Evolutionary conservation across 2,888 invertebrate genomes (phyloP), one percentile per base, ranked within the genome.

Genomic region (Eupithecia subumbrata): DNA sequence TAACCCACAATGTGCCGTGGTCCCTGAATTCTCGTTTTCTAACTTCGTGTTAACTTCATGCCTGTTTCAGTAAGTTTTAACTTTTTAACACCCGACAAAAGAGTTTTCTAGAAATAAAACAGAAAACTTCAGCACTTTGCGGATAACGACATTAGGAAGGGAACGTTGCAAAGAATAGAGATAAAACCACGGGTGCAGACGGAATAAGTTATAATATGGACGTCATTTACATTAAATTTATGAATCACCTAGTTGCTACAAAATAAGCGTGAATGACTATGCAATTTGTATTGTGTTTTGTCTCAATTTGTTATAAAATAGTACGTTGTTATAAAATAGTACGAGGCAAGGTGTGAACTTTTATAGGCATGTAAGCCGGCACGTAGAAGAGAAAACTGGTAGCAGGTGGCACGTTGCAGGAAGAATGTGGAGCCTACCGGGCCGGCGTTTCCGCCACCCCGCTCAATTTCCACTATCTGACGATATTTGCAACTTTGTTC

Each of bases 1-100:
- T 81, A 79, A 81, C 80, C 78, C 34, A 43, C 12, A 40, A 40
- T 70, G 83, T 81, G 78, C 82, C 80, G 79, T 75, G 80, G 80
- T 76, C 79, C 76, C 80, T 79, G 79, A 75, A 52, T 80, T 76
- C 71, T 71, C 75, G 75, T 73, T 77, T 71, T 68, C 76, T 80
- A 77, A 83, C 30, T 60, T 60, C 60, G 64, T 34, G 30, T 34
- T 18, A 64, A 64, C 81, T 85, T 82, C 75, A 80, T 71, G 69
- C 76, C 74, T 71, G 64, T 56, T 60, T 60, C 69, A 48, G 45
- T 73, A 70, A n/a, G 16, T 56, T 70, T 56, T 52, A 37, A 18
- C 56, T 16, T 56, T 70, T 56, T 52, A 37, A 18, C 56, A 60
- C 43, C 63, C 71, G 60, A 40, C 37, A n/a, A 30, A 71, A 45